These are phyloP conservation scores for Thamnophis sirtalis DNA, from an alignment of 2,113 vertebrate species.

Conservation along the genomic window DNA sequence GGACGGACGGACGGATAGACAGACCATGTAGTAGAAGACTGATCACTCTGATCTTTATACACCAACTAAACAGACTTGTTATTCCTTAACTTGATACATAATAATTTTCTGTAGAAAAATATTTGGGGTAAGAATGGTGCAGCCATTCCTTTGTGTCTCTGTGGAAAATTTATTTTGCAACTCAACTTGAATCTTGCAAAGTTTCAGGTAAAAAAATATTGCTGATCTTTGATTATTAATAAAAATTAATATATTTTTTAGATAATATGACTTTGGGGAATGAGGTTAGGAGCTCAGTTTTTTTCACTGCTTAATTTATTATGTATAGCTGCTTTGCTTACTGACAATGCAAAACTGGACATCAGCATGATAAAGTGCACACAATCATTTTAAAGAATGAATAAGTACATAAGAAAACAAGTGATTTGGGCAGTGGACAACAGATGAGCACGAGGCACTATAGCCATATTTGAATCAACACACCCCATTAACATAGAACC, in stretches of 20 bases:
- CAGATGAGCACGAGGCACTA: slow-evolving; percentile 22
- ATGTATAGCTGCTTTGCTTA: background rate
- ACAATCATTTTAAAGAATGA: background rate
- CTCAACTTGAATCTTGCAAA: background rate
- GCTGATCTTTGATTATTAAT: background rate
- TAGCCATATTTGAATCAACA: slow-evolving; percentile 21
- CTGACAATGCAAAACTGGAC: slow-evolving; percentile 1
- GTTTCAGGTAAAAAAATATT: background rate
- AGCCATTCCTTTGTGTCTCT: background rate
- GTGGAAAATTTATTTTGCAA: background rate
- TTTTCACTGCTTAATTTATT: slow-evolving; percentile 4
- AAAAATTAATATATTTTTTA: background rate
- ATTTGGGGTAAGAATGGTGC: background rate
- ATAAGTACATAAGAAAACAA: slow-evolving; percentile 27
- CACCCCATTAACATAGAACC: slow-evolving; percentile 24
- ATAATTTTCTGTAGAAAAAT: background rate
- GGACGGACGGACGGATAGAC: background rate
- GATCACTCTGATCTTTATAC: background rate
- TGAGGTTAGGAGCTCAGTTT: background rate
- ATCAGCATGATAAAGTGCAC: slow-evolving; percentile 13
- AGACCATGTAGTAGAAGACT: background rate
- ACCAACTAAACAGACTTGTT: background rate
- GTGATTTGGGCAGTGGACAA: slow-evolving; percentile 10
- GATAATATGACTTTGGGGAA: background rate
- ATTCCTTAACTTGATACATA: background rate